Evolutionary conservation across 2,888 invertebrate species (phyloP).

Genomic region (Prenolepis imparis): DNA sequence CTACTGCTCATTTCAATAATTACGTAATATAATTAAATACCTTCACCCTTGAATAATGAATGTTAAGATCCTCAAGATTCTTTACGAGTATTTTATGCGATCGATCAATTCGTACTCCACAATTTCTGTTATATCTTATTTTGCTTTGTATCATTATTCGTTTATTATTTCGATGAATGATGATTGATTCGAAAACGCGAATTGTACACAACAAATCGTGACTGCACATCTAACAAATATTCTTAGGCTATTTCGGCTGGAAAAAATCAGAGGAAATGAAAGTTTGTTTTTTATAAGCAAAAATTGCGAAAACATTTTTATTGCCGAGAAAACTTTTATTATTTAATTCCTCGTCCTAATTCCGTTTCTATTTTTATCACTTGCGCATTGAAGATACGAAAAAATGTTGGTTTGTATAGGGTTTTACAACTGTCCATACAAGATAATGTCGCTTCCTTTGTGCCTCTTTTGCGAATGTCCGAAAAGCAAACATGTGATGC

Average conservation of each 20-base stretch:
- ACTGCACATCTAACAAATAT: neutral
- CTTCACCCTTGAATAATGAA: neutral
- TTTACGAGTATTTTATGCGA: neutral
- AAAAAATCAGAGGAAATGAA: conserved; percentile 6
- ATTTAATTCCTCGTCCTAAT: neutral
- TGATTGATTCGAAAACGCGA: no score
- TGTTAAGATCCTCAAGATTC: neutral
- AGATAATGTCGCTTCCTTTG: neutral
- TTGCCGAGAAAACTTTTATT: neutral
- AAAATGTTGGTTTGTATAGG: neutral
- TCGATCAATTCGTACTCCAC: neutral
- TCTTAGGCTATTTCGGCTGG: neutral
- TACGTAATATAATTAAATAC: conserved; percentile 12
- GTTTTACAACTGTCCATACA: neutral
- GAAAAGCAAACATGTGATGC: conserved; percentile 14
- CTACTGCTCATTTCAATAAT: neutral
- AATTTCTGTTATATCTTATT: neutral
- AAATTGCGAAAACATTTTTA: neutral
- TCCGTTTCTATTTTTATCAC: neutral
- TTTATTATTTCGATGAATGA: neutral
- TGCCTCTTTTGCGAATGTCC: neutral
- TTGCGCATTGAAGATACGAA: neutral
- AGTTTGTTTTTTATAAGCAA: neutral
- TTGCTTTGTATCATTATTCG: no score
- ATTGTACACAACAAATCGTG: neutral